These are phyloP conservation scores for Tiaroga cobitis DNA, from an alignment of 2,797 vertebrate genomes.

Conservation along the genomic window DNA sequence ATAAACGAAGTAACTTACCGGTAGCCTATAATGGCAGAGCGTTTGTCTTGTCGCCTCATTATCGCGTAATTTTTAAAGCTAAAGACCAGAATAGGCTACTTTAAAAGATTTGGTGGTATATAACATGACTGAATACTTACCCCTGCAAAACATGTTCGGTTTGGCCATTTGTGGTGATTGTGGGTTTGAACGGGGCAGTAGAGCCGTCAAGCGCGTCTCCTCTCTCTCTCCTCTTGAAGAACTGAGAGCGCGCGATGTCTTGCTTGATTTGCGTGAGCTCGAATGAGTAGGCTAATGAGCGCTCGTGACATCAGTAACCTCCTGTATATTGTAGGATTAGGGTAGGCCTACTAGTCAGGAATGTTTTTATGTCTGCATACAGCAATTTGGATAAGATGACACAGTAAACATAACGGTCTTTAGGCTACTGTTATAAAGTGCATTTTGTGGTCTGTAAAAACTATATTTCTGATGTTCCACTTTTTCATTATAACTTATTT, in stretches of 20 bases:
- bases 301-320: not conserved
- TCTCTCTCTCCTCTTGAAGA: not conserved
- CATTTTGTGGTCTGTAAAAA: not conserved
- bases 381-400: not conserved
- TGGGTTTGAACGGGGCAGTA: not conserved
- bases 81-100: not conserved
- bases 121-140: not conserved
- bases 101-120: not conserved
- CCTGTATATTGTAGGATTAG: not conserved
- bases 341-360: not conserved
- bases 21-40: not conserved
- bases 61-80: not conserved
- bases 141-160: not conserved
- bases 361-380: not conserved
- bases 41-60: not conserved
- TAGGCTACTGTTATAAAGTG: not conserved
- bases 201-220: not conserved
- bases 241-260: conserved; percentile 22
- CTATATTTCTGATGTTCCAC: not conserved
- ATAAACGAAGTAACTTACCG: not conserved
- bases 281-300: conserved; percentile 5
- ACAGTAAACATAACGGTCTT: not conserved
- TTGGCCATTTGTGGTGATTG: conserved; percentile 18
- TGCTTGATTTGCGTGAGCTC: not conserved
- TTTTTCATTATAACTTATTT: not conserved